phyloP scores from a whole-genome alignment of 2,888 invertebrate genomes.

The Ophion costatus region DNA sequence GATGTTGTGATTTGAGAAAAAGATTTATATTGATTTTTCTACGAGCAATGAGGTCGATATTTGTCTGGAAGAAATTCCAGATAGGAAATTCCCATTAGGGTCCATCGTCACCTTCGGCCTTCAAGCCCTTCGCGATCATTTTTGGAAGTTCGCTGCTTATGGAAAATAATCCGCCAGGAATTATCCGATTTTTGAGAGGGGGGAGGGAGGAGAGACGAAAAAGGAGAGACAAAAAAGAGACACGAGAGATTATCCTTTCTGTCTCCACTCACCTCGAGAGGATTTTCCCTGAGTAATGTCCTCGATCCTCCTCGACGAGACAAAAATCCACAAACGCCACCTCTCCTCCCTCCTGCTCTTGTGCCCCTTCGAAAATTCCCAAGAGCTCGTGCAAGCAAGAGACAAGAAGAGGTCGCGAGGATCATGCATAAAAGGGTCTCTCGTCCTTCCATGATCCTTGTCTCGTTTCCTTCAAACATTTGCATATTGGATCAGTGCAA shows the following conservation, averaged over 20 bases:
- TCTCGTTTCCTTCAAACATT: constrained; percentile 47
- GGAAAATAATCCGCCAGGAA: constrained; percentile 74
- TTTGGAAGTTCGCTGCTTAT: constrained; percentile 73
- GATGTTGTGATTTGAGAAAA: too few species aligned
- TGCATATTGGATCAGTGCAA: constrained; percentile 41
- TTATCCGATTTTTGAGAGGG: constrained; percentile 61
- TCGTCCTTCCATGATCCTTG: not conserved
- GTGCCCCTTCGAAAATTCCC: constrained; percentile 11
- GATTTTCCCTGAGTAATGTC: constrained; percentile 27
- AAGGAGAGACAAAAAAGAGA: not conserved
- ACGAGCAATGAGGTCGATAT: too few species aligned
- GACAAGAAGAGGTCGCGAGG: not conserved
- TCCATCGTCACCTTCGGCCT: constrained; percentile 3
- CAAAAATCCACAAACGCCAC: not conserved
- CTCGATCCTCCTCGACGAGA: constrained; percentile 17
- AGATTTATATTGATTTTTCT: too few species aligned
- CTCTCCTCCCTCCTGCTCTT: not conserved
- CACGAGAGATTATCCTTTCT: constrained; percentile 37
- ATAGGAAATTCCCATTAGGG: constrained; percentile 32
- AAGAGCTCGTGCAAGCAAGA: constrained; percentile 19
- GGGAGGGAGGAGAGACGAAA: not conserved
- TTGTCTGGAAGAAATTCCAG: too few species aligned
- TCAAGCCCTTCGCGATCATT: constrained; percentile 29
- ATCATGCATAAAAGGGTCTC: not conserved
- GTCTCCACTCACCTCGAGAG: not conserved